Evolutionary conservation across 2,113 vertebrate species (phyloP).

Genomic region (Eonycteris spelaea): DNA sequence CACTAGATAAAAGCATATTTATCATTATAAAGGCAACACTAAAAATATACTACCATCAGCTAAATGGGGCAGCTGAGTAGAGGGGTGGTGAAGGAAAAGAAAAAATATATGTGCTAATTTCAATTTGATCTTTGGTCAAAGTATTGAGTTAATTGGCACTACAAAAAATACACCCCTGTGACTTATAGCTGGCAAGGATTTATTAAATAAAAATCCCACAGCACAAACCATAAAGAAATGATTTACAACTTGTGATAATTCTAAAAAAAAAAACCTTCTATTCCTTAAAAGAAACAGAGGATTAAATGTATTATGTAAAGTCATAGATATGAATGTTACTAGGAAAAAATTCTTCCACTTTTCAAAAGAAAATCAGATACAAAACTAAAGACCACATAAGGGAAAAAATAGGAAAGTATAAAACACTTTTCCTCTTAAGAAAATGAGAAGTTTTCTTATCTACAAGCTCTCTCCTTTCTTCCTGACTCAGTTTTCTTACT

Average conservation of each 20-base stretch:
- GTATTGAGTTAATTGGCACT: not conserved
- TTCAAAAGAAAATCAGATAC: not conserved
- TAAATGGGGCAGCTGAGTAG: not conserved
- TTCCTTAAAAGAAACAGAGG: not conserved
- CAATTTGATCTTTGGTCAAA: not conserved
- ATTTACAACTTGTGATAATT: constrained; percentile 21
- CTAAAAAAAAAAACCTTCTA: not conserved
- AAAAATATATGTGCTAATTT: not conserved
- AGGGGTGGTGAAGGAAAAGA: not conserved
- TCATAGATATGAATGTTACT: not conserved
- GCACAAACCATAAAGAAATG: not conserved
- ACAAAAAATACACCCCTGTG: not conserved
- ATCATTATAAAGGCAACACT: not conserved
- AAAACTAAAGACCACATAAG: not conserved
- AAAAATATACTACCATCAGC: not conserved
- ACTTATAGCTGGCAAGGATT: not conserved
- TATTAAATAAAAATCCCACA: not conserved
- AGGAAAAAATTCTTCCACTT: not conserved
- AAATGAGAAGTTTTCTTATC: not conserved
- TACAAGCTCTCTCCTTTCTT: not conserved
- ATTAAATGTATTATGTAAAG: not conserved
- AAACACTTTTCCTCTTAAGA: not conserved
- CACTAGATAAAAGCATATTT: not conserved
- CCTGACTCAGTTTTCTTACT: not conserved
- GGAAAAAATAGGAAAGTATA: not conserved